A percentile compares a stretch with the other conserved stretches of the same genome.
phyloP scores from a whole-genome alignment of 2,113 vertebrate genomes.

The Seriola aureovittata region DNA sequence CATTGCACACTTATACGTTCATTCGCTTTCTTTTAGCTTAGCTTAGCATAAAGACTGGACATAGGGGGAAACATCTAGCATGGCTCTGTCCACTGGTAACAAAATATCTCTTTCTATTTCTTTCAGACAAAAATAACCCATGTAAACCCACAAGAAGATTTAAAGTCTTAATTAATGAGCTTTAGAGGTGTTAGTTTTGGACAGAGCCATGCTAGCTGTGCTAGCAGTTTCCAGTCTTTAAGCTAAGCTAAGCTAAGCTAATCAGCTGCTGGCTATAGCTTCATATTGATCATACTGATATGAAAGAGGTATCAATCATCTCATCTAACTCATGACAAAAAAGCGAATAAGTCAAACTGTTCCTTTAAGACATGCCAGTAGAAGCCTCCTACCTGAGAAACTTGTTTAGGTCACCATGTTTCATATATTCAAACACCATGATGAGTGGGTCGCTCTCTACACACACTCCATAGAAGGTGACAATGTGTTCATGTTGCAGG shows the following conservation, averaged over 20 bases:
- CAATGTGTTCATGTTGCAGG: constrained; percentile 97
- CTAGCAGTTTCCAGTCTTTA: neutral
- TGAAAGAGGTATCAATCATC: neutral
- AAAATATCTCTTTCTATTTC: too few relatives aligned
- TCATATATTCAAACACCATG: constrained; percentile 99
- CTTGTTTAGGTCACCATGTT: constrained; percentile 98
- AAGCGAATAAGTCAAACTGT: neutral
- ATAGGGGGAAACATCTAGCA: too few relatives aligned
- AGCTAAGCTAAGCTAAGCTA: neutral
- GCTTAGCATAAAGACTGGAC: neutral
- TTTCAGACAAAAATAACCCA: too few relatives aligned
- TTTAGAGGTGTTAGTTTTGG: too few relatives aligned
- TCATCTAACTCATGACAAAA: neutral
- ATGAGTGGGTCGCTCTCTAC: constrained; percentile 97
- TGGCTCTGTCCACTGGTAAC: too few relatives aligned
- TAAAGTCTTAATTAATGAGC: too few relatives aligned
- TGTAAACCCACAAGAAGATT: too few relatives aligned
- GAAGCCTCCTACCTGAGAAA: constrained; percentile 91
- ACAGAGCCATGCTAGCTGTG: too few relatives aligned
- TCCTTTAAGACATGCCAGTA: neutral
- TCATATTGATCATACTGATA: neutral
- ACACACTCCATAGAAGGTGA: constrained; percentile 97
- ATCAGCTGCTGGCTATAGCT: neutral
- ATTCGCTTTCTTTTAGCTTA: neutral
- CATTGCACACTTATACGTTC: neutral